Evolutionary conservation across 2,113 vertebrate genomes (phyloP).

Genomic region (Litocranius walleri): DNA sequence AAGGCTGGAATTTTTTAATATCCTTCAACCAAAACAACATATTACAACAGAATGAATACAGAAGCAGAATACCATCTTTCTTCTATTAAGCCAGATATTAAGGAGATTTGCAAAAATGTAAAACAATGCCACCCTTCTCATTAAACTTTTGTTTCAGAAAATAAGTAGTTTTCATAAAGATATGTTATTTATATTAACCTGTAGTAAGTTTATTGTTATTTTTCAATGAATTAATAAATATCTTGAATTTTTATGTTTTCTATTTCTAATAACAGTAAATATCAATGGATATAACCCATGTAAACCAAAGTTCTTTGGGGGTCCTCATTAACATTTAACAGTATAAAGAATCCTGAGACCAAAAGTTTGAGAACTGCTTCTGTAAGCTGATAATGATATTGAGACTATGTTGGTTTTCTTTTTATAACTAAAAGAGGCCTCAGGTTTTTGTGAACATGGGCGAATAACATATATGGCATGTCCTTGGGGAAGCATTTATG

Average conservation of each 20-base stretch:
- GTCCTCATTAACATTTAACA: constrained; percentile 13
- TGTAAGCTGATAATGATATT: not conserved
- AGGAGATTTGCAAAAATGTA: constrained; percentile 31
- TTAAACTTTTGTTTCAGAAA: constrained; percentile 34
- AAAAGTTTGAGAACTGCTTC: constrained; percentile 28
- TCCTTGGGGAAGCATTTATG: not conserved
- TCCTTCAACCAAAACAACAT: not conserved
- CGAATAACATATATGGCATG: not conserved
- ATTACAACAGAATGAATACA: not conserved
- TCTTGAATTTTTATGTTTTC: constrained; percentile 28
- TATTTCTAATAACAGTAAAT: constrained; percentile 5
- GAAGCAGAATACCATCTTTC: not conserved
- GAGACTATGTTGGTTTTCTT: not conserved
- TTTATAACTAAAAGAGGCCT: not conserved
- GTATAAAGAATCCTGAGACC: not conserved
- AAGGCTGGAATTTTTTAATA: not conserved
- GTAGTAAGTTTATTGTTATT: not conserved
- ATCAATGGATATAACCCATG: not conserved
- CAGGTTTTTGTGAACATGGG: not conserved
- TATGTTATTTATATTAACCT: constrained; percentile 24
- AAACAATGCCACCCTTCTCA: not conserved
- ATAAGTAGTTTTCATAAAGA: not conserved
- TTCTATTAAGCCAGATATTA: constrained; percentile 3
- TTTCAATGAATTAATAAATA: constrained; percentile 43
- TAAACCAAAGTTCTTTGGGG: constrained; percentile 6